Conservation (phyloP, 2,888 invertebrate genomes). For the Tipula helvola region DNA sequence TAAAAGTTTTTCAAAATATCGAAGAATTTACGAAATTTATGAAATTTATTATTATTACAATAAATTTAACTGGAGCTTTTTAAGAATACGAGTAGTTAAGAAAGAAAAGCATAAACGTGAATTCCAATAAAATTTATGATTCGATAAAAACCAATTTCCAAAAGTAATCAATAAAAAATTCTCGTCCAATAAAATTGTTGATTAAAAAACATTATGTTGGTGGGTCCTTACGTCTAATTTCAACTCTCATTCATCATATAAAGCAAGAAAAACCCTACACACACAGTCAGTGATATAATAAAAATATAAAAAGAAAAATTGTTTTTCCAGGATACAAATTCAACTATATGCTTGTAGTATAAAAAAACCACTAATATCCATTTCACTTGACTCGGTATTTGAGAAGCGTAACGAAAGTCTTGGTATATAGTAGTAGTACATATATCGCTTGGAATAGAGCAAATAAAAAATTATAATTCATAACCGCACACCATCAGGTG, state of each 20-base stretch:
- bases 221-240: neutral
- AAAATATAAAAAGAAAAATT: neutral
- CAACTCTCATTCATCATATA: neutral
- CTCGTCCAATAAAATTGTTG: neutral
- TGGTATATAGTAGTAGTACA: neutral
- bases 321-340: neutral
- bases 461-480: neutral
- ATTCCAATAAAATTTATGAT: too few relatives aligned
- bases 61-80: too few relatives aligned
- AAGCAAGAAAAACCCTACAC: neutral
- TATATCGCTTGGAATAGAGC: neutral
- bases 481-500: neutral
- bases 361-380: neutral
- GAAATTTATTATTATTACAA: too few relatives aligned
- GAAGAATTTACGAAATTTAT: too few relatives aligned
- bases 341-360: neutral
- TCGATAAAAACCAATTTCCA: neutral
- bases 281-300: neutral
- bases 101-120: too few relatives aligned
- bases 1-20: too few relatives aligned
- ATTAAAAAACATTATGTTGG: neutral
- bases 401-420: neutral
- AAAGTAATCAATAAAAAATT: neutral
- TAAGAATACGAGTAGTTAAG: too few relatives aligned
- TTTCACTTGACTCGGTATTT: neutral